Evolutionary conservation across 2,113 vertebrate species (phyloP), one percentile per base, ranked within the genome.

Genomic region (Peromyscus leucopus): DNA sequence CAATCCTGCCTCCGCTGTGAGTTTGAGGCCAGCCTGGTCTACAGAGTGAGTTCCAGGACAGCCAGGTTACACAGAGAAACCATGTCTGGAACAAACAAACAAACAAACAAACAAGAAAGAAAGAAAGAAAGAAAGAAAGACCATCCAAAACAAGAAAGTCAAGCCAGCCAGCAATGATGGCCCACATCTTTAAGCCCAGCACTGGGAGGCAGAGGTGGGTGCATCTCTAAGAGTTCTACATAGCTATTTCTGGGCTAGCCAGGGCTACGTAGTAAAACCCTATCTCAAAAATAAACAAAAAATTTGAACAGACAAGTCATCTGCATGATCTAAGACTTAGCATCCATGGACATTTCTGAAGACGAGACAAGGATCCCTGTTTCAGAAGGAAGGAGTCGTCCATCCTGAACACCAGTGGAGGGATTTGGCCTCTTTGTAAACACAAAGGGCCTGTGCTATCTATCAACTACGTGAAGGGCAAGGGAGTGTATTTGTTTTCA

Each of bases 341-440:
- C 4, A 42, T 78, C 72, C 9, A 26, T 93, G n/a, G 83, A 24
- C 7, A 51, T 72, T 80, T 42, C 21, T 67, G n/a, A 87, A 39
- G 94, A 72, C 48, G 36, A 51, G 48, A 85, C n/a, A 72, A 51
- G 85, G 76, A 15, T 61, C 8, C 26, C 31, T 55, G 31, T 10
- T 90, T 61, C 5, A 61, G 75, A 88, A 90, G 72, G 69, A 86
- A 78, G 55, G 36, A 76, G 33, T 89, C 28, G 33, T 89, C 28
- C 5, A 19, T 85, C 57, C 63, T 88, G 31, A 46, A 63, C 72
- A 42, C 95, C 51, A 39, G 31, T 69, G 67, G 72, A 79, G 36
- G 24, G 55, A 89, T 92, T 93, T 87, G n/a, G 31, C 65, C n/a
- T 85, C 65, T 94, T 93, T 24, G 8, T 94, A 91, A 95, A 76